Evolutionary conservation across 2,888 invertebrate species (phyloP).

Genomic region (Parnassius mnemosyne): DNA sequence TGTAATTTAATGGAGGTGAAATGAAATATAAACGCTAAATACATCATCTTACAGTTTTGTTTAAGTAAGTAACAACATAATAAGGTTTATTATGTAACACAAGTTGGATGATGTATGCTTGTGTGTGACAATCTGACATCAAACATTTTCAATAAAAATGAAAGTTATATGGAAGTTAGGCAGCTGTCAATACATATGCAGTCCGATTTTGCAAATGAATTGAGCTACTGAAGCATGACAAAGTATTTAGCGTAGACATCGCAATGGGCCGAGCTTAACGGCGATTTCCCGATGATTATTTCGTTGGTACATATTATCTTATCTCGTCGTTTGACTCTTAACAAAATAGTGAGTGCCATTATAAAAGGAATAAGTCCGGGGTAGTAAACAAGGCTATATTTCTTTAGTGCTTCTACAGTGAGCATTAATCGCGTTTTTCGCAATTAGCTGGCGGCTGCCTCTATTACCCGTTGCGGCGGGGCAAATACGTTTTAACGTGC

Average conservation of each 20-base stretch:
- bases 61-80: no score
- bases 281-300: constrained; percentile 62
- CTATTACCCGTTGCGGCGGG: constrained; percentile 53
- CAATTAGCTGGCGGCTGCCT: constrained; percentile 70
- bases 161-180: no score
- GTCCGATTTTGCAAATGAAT: constrained; percentile 34
- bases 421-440: constrained; percentile 75
- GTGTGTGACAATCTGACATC: constrained; percentile 28
- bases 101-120: neutral
- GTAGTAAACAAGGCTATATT: constrained; percentile 63
- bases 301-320: constrained; percentile 59
- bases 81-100: no score
- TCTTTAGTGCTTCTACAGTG: constrained; percentile 61
- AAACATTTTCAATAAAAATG: no score
- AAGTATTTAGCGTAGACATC: constrained; percentile 33
- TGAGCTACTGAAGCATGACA: constrained; percentile 28
- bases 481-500: constrained; percentile 53
- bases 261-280: constrained; percentile 34
- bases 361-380: constrained; percentile 62
- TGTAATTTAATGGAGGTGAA: no score
- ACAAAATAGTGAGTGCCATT: constrained; percentile 63
- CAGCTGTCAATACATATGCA: no score
- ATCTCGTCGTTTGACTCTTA: constrained; percentile 56
- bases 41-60: no score
- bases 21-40: no score